Evolutionary conservation across 2,113 vertebrate species (phyloP), one percentile per base, ranked within the genome.

Genomic region (Apteryx mantelli): DNA sequence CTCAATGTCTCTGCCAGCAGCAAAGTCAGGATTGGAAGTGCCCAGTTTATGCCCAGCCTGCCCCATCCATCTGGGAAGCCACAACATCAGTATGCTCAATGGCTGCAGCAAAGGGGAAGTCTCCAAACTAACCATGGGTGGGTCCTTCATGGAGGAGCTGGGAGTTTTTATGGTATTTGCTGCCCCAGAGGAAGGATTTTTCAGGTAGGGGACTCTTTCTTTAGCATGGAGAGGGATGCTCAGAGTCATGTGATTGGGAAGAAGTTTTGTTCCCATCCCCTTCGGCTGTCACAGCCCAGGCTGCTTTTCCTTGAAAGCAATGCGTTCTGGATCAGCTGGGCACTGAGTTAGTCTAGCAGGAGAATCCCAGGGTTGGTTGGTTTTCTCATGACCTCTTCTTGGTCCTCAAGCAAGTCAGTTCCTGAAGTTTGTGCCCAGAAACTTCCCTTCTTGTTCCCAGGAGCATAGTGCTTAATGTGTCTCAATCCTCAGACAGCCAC

Each of bases 71-170:
- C 56, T 0, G 2, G 73, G 63, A 68, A 44, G 11, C 22, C 1
- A 1, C 46, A 40, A 2, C 1, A 0, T 48, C 44, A 8, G 9
- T 8, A 0, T 8, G 21, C 24, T 7, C 20, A 11, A n/a, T 3
- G 66, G 28, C 53, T 69, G 53, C 61, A 74, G 56, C 28, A 28
- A 69, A 40, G 6, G 11, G 32, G 42, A 28, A 24, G 38, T n/a
- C 28, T 74, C 17, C 25, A 3, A 1, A 0, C 5, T 25, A 14
- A 34, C 4, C 2, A 2, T 14, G 34, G 6, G 32, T 26, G 65
- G 56, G 13, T 20, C 71, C 42, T 65, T 81, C 15, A 19, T 60
- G 56, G 56, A 60, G 56, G 30, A 60, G 12, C 56, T 60, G 56
- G 56, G 19, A 60, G 30, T 32, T 60, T 17, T 60, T 34, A 34